phyloP scores from a whole-genome alignment of 2,888 invertebrate genomes.

The Lasioglossum oenotherae region DNA sequence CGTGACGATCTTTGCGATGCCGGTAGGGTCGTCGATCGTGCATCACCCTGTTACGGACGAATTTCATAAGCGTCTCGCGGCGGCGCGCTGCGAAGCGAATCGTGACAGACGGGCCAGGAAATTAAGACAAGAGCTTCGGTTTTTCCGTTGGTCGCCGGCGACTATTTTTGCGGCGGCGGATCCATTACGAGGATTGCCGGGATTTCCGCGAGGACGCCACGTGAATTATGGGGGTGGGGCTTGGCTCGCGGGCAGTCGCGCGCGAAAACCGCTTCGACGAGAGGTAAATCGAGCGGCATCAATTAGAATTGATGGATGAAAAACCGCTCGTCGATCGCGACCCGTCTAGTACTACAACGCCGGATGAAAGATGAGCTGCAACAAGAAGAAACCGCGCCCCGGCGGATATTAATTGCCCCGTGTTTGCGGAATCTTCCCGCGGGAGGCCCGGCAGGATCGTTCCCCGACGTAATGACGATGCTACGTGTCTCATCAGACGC shows the following conservation, averaged over 20 bases:
- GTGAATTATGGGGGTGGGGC: constrained; percentile 60
- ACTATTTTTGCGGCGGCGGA: neutral
- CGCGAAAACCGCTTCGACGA: constrained; percentile 44
- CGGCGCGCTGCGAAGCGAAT: neutral
- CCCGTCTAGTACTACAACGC: constrained; percentile 56
- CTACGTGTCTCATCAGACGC: neutral
- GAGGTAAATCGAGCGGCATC: constrained; percentile 67
- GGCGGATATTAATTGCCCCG: constrained; percentile 55
- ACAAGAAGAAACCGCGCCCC: constrained; percentile 32
- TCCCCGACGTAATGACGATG: constrained; percentile 14
- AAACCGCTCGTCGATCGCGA: constrained; percentile 59
- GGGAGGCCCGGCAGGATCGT: constrained; percentile 15
- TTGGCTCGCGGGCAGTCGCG: constrained; percentile 11
- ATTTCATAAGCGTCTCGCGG: constrained; percentile 20
- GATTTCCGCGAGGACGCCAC: constrained; percentile 23
- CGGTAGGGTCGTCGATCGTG: neutral
- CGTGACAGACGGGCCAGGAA: constrained; percentile 17
- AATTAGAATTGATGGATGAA: constrained; percentile 70
- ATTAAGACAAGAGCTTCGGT: constrained; percentile 23
- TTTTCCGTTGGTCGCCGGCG: constrained; percentile 3
- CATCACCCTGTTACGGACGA: neutral
- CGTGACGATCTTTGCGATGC: constrained; percentile 24
- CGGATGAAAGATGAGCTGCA: constrained; percentile 61
- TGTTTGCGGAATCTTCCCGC: constrained; percentile 43
- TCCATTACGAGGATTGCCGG: constrained; percentile 64